Percentiles rank a stretch among this genome's conserved stretches.
Conservation (phyloP, 2,113 vertebrate genomes). For the Myiagra hebetior region DNA sequence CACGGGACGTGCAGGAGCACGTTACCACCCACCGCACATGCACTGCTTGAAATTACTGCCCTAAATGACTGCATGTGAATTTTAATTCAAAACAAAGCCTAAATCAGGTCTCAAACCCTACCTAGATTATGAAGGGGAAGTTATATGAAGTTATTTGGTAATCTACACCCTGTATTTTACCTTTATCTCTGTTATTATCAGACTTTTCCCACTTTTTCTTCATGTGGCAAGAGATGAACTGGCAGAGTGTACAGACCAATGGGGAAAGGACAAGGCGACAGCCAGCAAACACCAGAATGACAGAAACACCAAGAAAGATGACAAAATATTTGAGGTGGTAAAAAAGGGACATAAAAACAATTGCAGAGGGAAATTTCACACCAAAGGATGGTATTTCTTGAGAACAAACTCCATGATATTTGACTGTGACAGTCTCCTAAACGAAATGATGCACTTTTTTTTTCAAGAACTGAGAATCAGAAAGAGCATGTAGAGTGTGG, state of each 20-base stretch:
- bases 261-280: not conserved
- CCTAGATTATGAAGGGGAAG: not conserved
- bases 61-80: not conserved
- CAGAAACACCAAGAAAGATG: not conserved
- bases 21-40: not conserved
- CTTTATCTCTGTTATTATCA: not conserved
- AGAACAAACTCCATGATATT: not conserved
- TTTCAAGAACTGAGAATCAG: not conserved
- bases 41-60: not conserved
- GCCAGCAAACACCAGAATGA: not conserved
- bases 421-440: not conserved
- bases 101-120: not conserved
- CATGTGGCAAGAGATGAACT: not conserved
- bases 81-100: not conserved
- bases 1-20: not conserved
- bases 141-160: not conserved
- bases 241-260: not conserved
- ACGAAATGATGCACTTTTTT: not conserved
- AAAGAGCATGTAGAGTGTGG: not conserved
- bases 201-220: not conserved
- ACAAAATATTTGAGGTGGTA: not conserved
- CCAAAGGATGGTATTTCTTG: not conserved
- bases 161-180: not conserved
- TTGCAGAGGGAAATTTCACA: not conserved
- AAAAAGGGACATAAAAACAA: not conserved